Evolutionary conservation across 1,140 invertebrate genomes (phyloP).

Genomic region (Tenebrio molitor): DNA sequence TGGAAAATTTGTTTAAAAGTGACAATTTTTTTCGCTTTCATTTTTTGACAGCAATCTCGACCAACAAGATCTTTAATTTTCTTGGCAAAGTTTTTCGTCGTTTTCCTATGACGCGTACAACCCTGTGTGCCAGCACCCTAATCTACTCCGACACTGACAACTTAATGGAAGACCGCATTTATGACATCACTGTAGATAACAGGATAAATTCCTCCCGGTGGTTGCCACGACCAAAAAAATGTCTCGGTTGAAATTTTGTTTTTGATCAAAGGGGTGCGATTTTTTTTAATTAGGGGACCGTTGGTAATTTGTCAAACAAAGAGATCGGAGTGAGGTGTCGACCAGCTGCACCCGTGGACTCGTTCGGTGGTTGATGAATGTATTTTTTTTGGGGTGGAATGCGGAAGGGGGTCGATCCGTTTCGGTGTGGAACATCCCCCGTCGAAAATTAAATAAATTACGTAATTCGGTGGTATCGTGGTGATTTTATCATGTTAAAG

Average conservation of each 20-base stretch:
- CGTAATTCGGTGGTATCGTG: constrained; percentile 32
- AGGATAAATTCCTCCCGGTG: not conserved
- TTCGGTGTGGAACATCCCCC: not conserved
- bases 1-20: too few relatives aligned
- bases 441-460: constrained; percentile 40
- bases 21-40: too few relatives aligned
- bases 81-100: constrained; percentile 2
- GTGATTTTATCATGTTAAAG: constrained; percentile 51
- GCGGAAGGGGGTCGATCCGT: too few relatives aligned
- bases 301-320: too few relatives aligned
- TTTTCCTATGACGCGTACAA: constrained; percentile 4
- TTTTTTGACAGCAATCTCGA: too few relatives aligned
- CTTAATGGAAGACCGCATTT: constrained; percentile 21
- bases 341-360: too few relatives aligned
- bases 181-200: constrained; percentile 17
- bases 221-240: constrained; percentile 2
- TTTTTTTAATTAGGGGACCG: too few relatives aligned
- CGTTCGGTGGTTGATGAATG: too few relatives aligned
- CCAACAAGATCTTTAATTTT: not conserved
- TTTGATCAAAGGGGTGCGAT: too few relatives aligned
- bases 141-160: constrained; percentile 21
- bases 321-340: too few relatives aligned
- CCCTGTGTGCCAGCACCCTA: constrained; percentile 6
- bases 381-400: not conserved
- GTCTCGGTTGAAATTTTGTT: too few relatives aligned